phyloP scores from a whole-genome alignment of 2,797 vertebrate species.

The Staurois parvus region DNA sequence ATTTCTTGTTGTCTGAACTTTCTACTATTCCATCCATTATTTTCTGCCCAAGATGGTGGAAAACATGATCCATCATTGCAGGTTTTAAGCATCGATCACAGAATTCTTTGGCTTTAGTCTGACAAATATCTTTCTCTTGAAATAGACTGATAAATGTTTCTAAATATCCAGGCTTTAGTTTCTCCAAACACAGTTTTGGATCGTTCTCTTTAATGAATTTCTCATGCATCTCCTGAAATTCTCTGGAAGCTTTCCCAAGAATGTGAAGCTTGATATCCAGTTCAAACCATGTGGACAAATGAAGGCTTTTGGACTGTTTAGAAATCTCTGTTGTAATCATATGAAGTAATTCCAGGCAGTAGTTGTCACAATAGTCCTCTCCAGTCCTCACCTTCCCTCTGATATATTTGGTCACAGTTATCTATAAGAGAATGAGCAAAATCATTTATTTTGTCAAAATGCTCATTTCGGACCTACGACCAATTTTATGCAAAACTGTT shows the following conservation, averaged over 20 bases:
- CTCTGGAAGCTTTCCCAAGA: slow-evolving; percentile 70
- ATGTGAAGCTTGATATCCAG: slow-evolving; percentile 76
- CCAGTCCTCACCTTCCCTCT: slow-evolving; percentile 66
- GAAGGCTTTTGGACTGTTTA: slow-evolving; percentile 54
- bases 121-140: slow-evolving; percentile 64
- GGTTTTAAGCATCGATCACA: slow-evolving; percentile 67
- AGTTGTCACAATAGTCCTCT: slow-evolving; percentile 74
- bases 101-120: slow-evolving; percentile 66
- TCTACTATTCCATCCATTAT: slow-evolving; percentile 70
- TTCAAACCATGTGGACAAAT: slow-evolving; percentile 72
- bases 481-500: too few species aligned
- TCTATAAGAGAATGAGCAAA: too few species aligned
- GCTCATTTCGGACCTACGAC: too few species aligned
- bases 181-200: slow-evolving; percentile 64
- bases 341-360: slow-evolving; percentile 72
- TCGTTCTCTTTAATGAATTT: slow-evolving; percentile 69
- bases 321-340: slow-evolving; percentile 72
- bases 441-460: too few species aligned
- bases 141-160: slow-evolving; percentile 72
- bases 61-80: slow-evolving; percentile 65
- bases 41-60: slow-evolving; percentile 65
- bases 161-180: slow-evolving; percentile 65
- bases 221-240: slow-evolving; percentile 75
- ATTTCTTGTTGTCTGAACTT: slow-evolving; percentile 62
- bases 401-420: slow-evolving; percentile 68